Evolutionary conservation across 2,113 vertebrate species (phyloP).

Genomic region (human (Homo sapiens)): GRCh38 chr11:37402001-37402500

Average conservation of each 20-base stretch:
- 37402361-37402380: rapidly evolving
- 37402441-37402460: not conserved
- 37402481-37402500: not conserved
- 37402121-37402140: not conserved
- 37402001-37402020: not conserved
- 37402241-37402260: not conserved
- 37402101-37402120: not conserved
- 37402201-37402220: not conserved
- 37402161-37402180: not conserved
- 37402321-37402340: not conserved
- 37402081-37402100: too few relatives aligned
- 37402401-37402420: not conserved
- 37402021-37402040: not conserved
- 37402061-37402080: not conserved
- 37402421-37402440: not conserved
- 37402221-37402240: not conserved
- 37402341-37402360: not conserved
- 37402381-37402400: not conserved
- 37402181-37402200: not conserved
- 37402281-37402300: not conserved
- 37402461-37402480: not conserved
- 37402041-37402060: not conserved
- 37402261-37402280: not conserved
- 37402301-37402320: not conserved
- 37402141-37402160: not conserved